These are phyloP conservation scores for Pempheris klunzingeri DNA, from an alignment of 2,797 vertebrate genomes.

Conservation along the genomic window DNA sequence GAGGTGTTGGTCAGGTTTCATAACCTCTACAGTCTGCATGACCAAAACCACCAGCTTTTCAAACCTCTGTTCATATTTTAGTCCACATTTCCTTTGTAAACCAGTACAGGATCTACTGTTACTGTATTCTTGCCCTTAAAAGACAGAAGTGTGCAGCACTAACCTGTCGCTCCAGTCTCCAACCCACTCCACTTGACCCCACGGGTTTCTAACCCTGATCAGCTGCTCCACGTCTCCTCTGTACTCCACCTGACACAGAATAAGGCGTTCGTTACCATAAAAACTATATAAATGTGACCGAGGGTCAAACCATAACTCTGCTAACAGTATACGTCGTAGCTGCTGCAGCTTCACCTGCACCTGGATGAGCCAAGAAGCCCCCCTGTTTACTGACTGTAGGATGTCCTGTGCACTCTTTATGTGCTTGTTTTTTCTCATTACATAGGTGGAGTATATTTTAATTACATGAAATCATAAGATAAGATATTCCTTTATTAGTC, in stretches of 20 bases:
- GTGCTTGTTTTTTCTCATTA: too few species aligned
- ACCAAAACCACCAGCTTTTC: neutral
- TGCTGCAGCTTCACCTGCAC: neutral
- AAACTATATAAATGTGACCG: neutral
- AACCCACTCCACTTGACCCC: slow-evolving; percentile 91
- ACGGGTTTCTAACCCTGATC: slow-evolving; percentile 90
- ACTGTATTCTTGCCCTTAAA: neutral
- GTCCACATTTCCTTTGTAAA: too few species aligned
- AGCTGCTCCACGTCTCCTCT: slow-evolving; percentile 80
- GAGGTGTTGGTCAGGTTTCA: neutral
- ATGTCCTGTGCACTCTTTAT: too few species aligned
- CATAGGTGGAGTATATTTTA: too few species aligned
- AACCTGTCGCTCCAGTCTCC: slow-evolving; percentile 91
- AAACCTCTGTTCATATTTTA: neutral
- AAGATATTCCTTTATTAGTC: too few species aligned
- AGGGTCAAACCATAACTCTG: neutral
- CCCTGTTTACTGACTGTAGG: too few species aligned
- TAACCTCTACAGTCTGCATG: neutral
- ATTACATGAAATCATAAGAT: too few species aligned
- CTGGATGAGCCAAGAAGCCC: too few species aligned
- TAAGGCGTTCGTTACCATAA: neutral
- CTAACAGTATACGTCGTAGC: neutral
- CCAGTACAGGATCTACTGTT: too few species aligned
- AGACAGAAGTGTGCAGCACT: slow-evolving; percentile 25
- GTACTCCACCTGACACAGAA: slow-evolving; percentile 84